Evolutionary conservation across 35 echinoderm and acorn worm genomes (phyloP), one percentile per base, ranked within the genome.

Genomic region (Anneissia japonica): DNA sequence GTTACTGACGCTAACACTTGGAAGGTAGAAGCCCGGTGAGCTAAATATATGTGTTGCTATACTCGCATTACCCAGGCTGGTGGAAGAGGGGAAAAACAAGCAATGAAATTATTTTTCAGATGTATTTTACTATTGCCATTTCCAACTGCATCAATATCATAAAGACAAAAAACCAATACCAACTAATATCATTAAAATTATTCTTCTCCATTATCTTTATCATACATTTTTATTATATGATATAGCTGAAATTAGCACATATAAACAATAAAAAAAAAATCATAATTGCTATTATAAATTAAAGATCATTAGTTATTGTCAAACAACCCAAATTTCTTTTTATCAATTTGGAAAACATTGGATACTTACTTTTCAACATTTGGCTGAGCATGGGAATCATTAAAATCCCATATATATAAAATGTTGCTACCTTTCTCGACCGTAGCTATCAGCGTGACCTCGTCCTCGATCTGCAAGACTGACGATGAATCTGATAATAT

Each of bases 391-490:
- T 21, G 11, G 0, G 37, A 16, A 84, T 94, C 96, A 72, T 79
- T 39, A 76, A 99, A 99, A 32, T 93, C 39, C 96, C 96, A 99
- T 7, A 79, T 40, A 83, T 92, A 99, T 3, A 82, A 23, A 30
- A 99, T 76, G 23, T 92, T 90, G 30, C 74, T 94, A 11, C 96
- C 96, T 26, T 84, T 84, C 28, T 38, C 34, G 31, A 94, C 85
- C 0, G 82, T 77, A 26, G 96, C 92, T 30, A 51, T 56, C 76
- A 99, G 32, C 6, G 75, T 74, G 0, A 99, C 80, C 29, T 85
- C 64, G 7, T 83, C 77, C 17, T 46, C 56, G 26, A 73, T 84
- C 10, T 85, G 46, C 13, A 99, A 77, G 7, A 99, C 36, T 36
- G 82, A 73, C 3, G 76, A 43, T 40, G 81, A 82, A 31, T 93